These are phyloP conservation scores for Euphydryas editha DNA, from an alignment of 2,888 invertebrate species.

Conservation along the genomic window DNA sequence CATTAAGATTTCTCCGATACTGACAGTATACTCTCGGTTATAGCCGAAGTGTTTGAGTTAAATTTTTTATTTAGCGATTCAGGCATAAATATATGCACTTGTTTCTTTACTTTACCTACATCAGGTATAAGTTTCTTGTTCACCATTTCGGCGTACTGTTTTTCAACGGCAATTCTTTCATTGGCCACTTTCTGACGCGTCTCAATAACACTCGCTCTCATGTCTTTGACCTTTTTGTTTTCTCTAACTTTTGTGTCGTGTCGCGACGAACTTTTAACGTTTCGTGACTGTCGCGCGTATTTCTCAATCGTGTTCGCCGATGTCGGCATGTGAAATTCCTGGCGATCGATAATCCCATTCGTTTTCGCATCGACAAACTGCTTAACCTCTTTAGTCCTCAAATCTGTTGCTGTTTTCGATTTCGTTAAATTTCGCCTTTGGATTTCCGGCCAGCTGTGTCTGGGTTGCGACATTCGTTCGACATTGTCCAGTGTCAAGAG, in stretches of 20 bases:
- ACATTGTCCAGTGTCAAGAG: slow-evolving; percentile 65
- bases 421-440: slow-evolving; percentile 65
- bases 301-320: slow-evolving; percentile 78
- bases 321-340: slow-evolving; percentile 73
- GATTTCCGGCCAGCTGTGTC: slow-evolving; percentile 76
- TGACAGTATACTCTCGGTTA: slow-evolving; percentile 68
- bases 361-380: slow-evolving; percentile 60
- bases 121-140: slow-evolving; percentile 75
- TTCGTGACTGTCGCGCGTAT: slow-evolving; percentile 80
- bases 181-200: slow-evolving; percentile 69
- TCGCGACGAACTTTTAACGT: slow-evolving; percentile 68
- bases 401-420: slow-evolving; percentile 68
- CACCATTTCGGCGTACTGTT: slow-evolving; percentile 73
- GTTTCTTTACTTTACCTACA: slow-evolving; percentile 79
- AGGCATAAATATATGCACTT: slow-evolving; percentile 90
- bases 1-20: slow-evolving; percentile 53
- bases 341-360: slow-evolving; percentile 70
- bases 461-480: slow-evolving; percentile 69
- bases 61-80: slow-evolving; percentile 82
- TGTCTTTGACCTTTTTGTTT: slow-evolving; percentile 65
- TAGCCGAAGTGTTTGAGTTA: slow-evolving; percentile 57
- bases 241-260: slow-evolving; percentile 58
- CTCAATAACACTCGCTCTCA: slow-evolving; percentile 62
- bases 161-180: slow-evolving; percentile 69
- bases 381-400: slow-evolving; percentile 61